Evolutionary conservation across 2,888 invertebrate species (phyloP), one percentile per base, ranked within the genome.

Genomic region (Scaeva pyrastri): DNA sequence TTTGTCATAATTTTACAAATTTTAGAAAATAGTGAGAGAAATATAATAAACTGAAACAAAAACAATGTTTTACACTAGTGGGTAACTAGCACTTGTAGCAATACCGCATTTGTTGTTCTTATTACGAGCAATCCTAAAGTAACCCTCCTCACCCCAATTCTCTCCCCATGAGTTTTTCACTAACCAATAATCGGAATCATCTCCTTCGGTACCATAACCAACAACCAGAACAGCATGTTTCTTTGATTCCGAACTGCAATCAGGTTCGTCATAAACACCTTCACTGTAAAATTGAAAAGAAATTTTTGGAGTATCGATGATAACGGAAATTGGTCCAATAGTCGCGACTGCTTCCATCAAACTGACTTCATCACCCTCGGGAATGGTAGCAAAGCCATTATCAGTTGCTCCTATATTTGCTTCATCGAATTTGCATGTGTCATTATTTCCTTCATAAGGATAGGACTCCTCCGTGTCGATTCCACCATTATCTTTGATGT

Each of bases 391-490:
- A 91, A 94, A 97, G 14, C 97, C 97, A 19, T 94, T 94, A 92
- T 97, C 97, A 0, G 95, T 96, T 0, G 98, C 98, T 62, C 97
- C 98, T 0, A 94, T 92, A 89, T 94, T 94, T 52, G 91, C 92
- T 0, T 95, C 94, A 89, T 94, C 94, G 93, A 95, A 97, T 56
- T 91, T 91, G 74, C 96, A 96, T 89, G 94, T 94, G 89, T 96
- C 96, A 89, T 96, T 95, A 88, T 95, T 93, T 1, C 93, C 97
- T 92, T 96, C 96, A 92, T 98, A 99, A 0, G 98, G 97, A 92
- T 99, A 99, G 2, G 95, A 93, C 79, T 94, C 94, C 93, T 98
- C 98, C 0, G 97, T 98, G 92, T 98, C 98, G 89, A 99, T 94
- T 88, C 98, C 98, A 71, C 94, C 94, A 92, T 97, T 97, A 78